Evolutionary conservation across 2,888 invertebrate genomes (phyloP), one percentile per base, ranked within the genome.

Genomic region (Morinoia aosen): DNA sequence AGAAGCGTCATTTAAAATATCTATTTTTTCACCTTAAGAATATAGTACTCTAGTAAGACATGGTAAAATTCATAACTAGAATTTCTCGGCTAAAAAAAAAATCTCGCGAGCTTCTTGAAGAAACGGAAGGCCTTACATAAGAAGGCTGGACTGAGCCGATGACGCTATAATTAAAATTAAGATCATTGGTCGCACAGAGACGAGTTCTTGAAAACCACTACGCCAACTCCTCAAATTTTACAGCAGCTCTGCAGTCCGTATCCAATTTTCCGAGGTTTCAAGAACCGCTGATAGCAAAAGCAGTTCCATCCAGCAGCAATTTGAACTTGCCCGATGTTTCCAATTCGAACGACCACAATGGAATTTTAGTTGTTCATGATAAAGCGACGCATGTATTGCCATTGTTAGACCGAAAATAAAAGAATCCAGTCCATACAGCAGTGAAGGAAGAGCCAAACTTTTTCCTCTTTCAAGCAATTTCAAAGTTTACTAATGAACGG

Each of bases 381-480:
- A 76, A 76, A 76, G 76, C 19, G 33, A 76, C 76, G 76, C 76
- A 33, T 33, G 19, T 33, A 33, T 10, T 7, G 76, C 76, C 25
- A 76, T 76, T 76, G 76, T 76, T 76, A 76, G 76, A 76, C 76
- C 76, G 33, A 76, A 76, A 76, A 76, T 76, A 76, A 76, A 76
- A 76, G 25, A 16, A 76, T 76, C 76, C 76, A 76, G 25, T 76
- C 76, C 76, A 76, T 76, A 19, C 76, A 25, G 33, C 76, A 25
- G 76, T 76, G 76, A 76, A 76, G 19, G 76, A 76, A 76, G 76
- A 33, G 76, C 33, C 7, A 16, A 64, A 76, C 76, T 76, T 76
- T 76, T 76, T 76, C 76, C 76, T 19, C 76, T 76, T 76, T 76
- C 76, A 76, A 76, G 76, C 76, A 76, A 76, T 76, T 76, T 76